phyloP scores from a whole-genome alignment of 2,113 vertebrate species.

The Periophthalmodon schlosseri region DNA sequence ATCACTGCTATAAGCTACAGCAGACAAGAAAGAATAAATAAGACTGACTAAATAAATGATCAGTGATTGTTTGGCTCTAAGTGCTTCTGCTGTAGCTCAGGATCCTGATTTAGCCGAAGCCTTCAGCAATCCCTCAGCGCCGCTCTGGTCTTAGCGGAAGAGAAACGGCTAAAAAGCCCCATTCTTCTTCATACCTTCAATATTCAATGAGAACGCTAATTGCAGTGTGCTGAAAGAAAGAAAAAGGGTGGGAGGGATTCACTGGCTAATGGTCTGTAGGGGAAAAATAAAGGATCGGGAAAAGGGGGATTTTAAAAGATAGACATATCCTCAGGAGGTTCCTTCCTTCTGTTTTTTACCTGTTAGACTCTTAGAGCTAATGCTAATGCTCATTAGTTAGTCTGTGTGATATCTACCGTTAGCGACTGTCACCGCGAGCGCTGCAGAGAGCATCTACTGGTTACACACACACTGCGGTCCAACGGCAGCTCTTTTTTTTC shows the following conservation, averaged over 20 bases:
- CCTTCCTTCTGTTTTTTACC: conserved; percentile 72
- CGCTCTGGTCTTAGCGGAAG: conserved; percentile 75
- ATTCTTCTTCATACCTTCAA: conserved; percentile 82
- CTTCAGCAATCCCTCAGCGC: conserved; percentile 71
- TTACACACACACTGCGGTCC: conserved; percentile 53
- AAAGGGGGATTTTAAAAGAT: conserved; percentile 72
- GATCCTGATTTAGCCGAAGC: conserved; percentile 77
- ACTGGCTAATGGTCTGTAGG: conserved; percentile 74
- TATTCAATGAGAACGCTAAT: conserved; percentile 81
- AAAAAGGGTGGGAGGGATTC: conserved; percentile 61
- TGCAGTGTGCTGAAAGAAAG: conserved; percentile 69
- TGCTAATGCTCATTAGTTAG: conserved; percentile 80
- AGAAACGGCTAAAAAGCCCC: conserved; percentile 77
- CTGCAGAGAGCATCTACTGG: conserved; percentile 51
- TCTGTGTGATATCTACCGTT: conserved; percentile 76
- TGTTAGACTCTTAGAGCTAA: conserved; percentile 70
- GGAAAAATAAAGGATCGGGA: conserved; percentile 57
- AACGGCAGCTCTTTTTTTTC: conserved; percentile 34
- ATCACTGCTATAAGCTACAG: conserved; percentile 69
- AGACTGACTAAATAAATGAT: conserved; percentile 79
- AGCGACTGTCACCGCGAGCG: conserved; percentile 67
- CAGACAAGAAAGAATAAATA: conserved; percentile 73
- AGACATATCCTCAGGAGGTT: conserved; percentile 79
- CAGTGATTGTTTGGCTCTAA: conserved; percentile 77
- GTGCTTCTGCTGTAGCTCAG: conserved; percentile 68